A percentile compares a stretch with the other conserved stretches of the same genome.
Conservation (phyloP, 2,797 vertebrate genomes). For the Cyprinella venusta region DNA sequence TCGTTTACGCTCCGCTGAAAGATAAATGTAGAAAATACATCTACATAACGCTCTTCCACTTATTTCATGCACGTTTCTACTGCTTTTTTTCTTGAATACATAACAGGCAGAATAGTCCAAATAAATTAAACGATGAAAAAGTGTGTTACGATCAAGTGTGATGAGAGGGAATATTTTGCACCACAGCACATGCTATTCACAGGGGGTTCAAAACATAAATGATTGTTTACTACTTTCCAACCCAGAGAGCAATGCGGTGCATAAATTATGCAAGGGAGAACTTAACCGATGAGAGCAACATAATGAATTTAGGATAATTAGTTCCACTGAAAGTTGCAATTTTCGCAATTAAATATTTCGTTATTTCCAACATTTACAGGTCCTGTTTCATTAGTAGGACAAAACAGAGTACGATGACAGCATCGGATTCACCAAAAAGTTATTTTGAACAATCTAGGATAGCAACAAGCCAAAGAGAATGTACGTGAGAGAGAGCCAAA, state of each 20-base stretch:
- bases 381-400: slow-evolving; percentile 1
- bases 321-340: neutral
- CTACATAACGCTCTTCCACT: neutral
- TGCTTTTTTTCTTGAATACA: neutral
- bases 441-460: slow-evolving; percentile 19
- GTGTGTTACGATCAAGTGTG: neutral
- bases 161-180: slow-evolving; percentile 35
- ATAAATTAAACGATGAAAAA: neutral
- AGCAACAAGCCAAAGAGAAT: slow-evolving; percentile 34
- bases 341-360: neutral
- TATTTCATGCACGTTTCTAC: neutral
- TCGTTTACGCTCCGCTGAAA: neutral
- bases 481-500: slow-evolving; percentile 28
- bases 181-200: slow-evolving; percentile 18
- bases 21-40: slow-evolving; percentile 14
- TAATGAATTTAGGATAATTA: slow-evolving; percentile 8
- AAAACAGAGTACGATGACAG: neutral
- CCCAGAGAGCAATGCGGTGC: slow-evolving; percentile 13
- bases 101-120: neutral
- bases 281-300: neutral
- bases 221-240: slow-evolving; percentile 29
- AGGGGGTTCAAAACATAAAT: slow-evolving; percentile 24
- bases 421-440: slow-evolving; percentile 31
- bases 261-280: slow-evolving; percentile 12
- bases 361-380: slow-evolving; percentile 10